Percentiles rank a stretch among this genome's conserved stretches.
phyloP scores from a whole-genome alignment of 1,140 invertebrate species.

The Halyomorpha halys region DNA sequence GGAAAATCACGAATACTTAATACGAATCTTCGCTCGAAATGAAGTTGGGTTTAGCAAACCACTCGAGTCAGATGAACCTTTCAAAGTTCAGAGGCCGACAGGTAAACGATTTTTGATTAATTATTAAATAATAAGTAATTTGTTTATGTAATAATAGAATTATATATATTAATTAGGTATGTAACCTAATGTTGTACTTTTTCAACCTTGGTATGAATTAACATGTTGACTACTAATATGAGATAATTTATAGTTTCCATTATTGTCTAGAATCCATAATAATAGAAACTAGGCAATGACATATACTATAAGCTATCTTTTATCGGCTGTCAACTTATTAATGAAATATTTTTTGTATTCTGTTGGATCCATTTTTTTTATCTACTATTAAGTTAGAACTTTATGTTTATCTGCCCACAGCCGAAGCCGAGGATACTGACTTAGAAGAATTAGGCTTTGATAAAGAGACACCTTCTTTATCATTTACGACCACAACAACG shows the following conservation, averaged over 20 bases:
- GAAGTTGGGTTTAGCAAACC: conserved; percentile 91
- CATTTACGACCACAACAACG: conserved; percentile 81
- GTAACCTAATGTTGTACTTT: too few species aligned
- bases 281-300: too few species aligned
- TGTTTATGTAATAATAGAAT: not conserved
- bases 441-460: conserved; percentile 43
- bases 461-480: conserved; percentile 56
- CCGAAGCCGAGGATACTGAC: conserved; percentile 31
- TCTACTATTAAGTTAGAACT: not conserved
- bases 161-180: too few species aligned
- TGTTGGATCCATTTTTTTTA: too few species aligned
- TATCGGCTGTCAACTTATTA: too few species aligned
- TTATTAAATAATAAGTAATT: not conserved
- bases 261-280: too few species aligned
- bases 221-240: too few species aligned
- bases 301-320: too few species aligned
- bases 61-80: conserved; percentile 82
- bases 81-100: conserved; percentile 63
- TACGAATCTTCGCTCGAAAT: conserved; percentile 86
- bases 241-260: too few species aligned
- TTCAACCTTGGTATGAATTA: too few species aligned
- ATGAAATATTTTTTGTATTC: too few species aligned
- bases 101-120: conserved; percentile 4
- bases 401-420: conserved; percentile 1
- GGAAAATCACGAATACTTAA: conserved; percentile 79